Conservation (phyloP, 2,888 invertebrate species). For the Nebria salina region DNA sequence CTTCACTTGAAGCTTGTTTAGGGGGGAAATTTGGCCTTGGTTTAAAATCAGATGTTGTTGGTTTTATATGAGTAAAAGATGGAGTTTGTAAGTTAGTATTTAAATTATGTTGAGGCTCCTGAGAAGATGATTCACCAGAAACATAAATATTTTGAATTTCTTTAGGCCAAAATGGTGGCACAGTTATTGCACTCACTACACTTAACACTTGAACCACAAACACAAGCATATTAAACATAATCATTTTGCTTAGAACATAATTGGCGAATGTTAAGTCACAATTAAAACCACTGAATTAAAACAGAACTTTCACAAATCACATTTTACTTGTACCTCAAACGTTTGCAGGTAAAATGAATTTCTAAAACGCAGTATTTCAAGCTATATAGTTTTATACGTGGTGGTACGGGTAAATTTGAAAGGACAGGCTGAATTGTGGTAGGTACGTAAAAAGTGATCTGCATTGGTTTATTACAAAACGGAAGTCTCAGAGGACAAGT, state of each 20-base stretch:
- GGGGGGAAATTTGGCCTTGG: neutral
- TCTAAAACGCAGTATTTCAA: conserved; percentile 19
- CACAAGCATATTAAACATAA: neutral
- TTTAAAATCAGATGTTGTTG: neutral
- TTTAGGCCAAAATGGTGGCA: conserved; percentile 36
- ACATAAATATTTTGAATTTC: neutral
- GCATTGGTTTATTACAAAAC: neutral
- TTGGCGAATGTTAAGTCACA: neutral
- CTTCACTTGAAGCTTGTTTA: neutral
- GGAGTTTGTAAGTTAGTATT: neutral
- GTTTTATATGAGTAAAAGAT: neutral
- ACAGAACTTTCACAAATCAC: conserved; percentile 40
- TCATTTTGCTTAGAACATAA: conserved; percentile 12
- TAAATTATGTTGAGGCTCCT: neutral
- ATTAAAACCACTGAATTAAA: neutral
- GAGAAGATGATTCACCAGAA: neutral
- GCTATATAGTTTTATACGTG: conserved; percentile 23
- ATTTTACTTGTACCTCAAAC: conserved; percentile 22
- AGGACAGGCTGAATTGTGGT: neutral
- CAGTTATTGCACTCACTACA: conserved; percentile 26
- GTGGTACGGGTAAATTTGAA: conserved; percentile 7
- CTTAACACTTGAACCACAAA: neutral
- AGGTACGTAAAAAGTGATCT: neutral
- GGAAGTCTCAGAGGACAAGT: neutral
- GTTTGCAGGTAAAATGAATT: conserved; percentile 37